phyloP scores from a whole-genome alignment of 2,888 invertebrate species.

The Andrena hattorfiana region DNA sequence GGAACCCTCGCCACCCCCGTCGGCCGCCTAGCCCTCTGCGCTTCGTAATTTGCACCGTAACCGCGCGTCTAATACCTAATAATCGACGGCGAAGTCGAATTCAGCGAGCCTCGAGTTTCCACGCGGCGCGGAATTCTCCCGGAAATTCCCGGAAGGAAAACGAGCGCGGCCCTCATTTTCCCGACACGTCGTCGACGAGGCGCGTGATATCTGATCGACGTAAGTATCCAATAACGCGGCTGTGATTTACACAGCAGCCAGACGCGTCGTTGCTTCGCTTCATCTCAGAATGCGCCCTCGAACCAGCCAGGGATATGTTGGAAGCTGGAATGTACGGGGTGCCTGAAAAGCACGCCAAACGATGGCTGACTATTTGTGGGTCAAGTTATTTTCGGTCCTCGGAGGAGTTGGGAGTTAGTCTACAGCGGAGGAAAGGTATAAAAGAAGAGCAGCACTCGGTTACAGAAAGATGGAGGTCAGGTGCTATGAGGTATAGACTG shows the following conservation, averaged over 20 bases:
- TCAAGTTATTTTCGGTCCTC: background rate
- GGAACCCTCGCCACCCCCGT: background rate
- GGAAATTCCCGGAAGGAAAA: slow-evolving; percentile 62
- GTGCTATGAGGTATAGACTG: too few species aligned
- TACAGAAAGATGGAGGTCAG: too few species aligned
- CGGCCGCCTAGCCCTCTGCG: background rate
- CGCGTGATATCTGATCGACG: slow-evolving; percentile 64
- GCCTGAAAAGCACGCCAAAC: background rate
- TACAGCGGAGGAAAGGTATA: too few species aligned
- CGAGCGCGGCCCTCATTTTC: slow-evolving; percentile 60
- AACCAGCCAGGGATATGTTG: background rate
- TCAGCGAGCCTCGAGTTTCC: slow-evolving; percentile 2
- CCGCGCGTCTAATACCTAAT: slow-evolving; percentile 58
- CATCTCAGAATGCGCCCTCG: slow-evolving; percentile 1
- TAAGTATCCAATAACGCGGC: slow-evolving; percentile 67
- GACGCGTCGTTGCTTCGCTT: background rate
- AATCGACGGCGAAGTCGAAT: slow-evolving; percentile 45
- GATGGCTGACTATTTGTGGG: background rate
- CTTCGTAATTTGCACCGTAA: slow-evolving; percentile 59
- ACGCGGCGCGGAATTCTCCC: slow-evolving; percentile 42
- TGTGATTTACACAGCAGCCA: slow-evolving; percentile 59
- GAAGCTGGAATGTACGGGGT: background rate
- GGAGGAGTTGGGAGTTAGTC: too few species aligned
- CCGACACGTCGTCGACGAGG: slow-evolving; percentile 51
- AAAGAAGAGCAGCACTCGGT: too few species aligned